Conservation (phyloP, 2,113 vertebrate genomes). For the Labrus mixtus region DNA sequence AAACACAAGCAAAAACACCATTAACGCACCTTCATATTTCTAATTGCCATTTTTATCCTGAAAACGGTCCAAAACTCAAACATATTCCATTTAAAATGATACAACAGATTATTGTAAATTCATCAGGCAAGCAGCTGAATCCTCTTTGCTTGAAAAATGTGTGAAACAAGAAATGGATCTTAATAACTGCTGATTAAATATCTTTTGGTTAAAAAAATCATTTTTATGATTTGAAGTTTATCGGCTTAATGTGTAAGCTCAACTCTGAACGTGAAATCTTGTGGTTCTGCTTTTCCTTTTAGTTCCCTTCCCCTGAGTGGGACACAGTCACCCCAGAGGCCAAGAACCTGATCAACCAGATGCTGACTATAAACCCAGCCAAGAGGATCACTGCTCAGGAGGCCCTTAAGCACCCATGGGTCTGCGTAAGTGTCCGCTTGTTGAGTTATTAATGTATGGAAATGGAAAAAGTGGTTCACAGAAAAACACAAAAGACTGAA, state of each 20-base stretch:
- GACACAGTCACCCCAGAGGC: slow-evolving; percentile 97
- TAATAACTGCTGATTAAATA: too few relatives aligned
- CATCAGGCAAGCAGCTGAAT: too few relatives aligned
- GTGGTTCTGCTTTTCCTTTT: slow-evolving; percentile 9
- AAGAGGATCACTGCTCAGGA: slow-evolving; percentile 98
- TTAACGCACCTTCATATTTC: too few relatives aligned
- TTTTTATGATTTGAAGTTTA: too few relatives aligned
- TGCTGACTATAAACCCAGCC: slow-evolving; percentile 97
- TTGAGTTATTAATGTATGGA: not conserved
- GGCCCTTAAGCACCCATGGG: slow-evolving; percentile 98
- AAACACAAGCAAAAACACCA: too few relatives aligned
- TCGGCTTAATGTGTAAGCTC: not conserved
- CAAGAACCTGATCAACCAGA: slow-evolving; percentile 99
- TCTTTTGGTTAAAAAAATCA: too few relatives aligned
- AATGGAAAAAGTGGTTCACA: not conserved
- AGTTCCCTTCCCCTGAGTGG: slow-evolving; percentile 98
- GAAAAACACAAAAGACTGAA: not conserved
- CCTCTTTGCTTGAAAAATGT: too few relatives aligned
- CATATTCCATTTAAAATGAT: too few relatives aligned
- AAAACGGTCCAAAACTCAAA: too few relatives aligned
- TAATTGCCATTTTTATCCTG: not conserved
- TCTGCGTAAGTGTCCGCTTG: slow-evolving; percentile 93
- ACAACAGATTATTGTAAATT: too few relatives aligned
- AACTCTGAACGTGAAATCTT: not conserved
- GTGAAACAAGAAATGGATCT: too few relatives aligned